phyloP scores from a whole-genome alignment of 2,113 vertebrate genomes.

The Dromas ardeola region DNA sequence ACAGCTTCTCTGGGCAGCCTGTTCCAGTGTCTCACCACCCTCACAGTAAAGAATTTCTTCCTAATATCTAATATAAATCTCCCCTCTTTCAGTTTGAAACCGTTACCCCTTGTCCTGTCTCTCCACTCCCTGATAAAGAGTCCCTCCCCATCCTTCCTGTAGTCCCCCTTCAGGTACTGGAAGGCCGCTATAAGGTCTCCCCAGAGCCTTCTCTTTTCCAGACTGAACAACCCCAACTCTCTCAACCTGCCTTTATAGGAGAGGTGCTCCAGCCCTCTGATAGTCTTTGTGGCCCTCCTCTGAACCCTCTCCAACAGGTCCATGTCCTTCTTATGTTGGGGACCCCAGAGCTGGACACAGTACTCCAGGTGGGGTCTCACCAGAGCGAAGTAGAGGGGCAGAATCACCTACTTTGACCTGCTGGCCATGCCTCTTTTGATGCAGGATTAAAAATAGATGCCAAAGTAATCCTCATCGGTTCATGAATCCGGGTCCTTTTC shows the following conservation, averaged over 20 bases:
- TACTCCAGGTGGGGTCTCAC: neutral
- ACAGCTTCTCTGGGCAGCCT: neutral
- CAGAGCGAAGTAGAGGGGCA: neutral
- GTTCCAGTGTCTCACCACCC: neutral
- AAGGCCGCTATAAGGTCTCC: neutral
- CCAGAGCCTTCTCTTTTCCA: neutral
- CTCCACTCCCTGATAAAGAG: neutral
- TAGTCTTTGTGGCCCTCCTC: neutral
- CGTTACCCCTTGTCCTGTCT: neutral
- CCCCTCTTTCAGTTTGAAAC: neutral
- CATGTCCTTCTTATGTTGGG: neutral
- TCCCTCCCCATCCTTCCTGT: neutral
- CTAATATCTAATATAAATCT: neutral
- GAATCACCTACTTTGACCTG: neutral
- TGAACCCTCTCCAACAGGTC: neutral
- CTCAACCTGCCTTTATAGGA: neutral
- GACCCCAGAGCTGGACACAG: neutral
- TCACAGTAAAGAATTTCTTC: neutral
- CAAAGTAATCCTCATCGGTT: neutral
- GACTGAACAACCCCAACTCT: neutral
- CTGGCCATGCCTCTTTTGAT: neutral
- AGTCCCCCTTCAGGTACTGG: neutral
- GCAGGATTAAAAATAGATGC: neutral
- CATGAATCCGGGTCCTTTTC: neutral
- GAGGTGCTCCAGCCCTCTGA: neutral